Evolutionary conservation across 2,797 vertebrate species (phyloP).

Genomic region (Acipenser transmontanus): DNA sequence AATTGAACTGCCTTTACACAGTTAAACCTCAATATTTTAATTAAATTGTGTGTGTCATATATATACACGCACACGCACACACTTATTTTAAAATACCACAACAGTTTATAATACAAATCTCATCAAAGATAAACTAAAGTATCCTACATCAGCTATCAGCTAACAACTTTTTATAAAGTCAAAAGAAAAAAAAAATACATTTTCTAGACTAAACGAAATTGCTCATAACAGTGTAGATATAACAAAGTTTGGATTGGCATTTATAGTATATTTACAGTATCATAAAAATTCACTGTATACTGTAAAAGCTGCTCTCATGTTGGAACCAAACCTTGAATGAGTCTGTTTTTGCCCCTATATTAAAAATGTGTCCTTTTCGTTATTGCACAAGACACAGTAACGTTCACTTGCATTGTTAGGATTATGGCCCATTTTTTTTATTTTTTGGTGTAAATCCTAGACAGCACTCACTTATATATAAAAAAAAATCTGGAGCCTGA

Average conservation of each 20-base stretch:
- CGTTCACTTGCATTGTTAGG: slow-evolving; percentile 13
- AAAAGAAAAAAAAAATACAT: not conserved
- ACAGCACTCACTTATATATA: slow-evolving; percentile 55
- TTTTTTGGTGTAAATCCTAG: slow-evolving; percentile 48
- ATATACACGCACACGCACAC: no score
- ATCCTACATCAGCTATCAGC: slow-evolving; percentile 56
- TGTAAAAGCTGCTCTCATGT: no score
- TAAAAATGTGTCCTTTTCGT: no score
- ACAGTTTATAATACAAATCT: slow-evolving; percentile 42
- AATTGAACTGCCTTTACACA: no score
- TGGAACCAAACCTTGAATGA: no score
- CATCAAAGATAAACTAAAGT: slow-evolving; percentile 50
- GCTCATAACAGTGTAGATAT: slow-evolving; percentile 63
- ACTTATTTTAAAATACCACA: slow-evolving; percentile 8
- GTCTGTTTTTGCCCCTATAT: no score
- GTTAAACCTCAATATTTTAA: no score
- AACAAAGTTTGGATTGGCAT: slow-evolving; percentile 41
- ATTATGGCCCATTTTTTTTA: slow-evolving; percentile 23
- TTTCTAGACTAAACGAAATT: slow-evolving; percentile 65
- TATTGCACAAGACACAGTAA: not conserved
- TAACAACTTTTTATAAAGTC: slow-evolving; percentile 57
- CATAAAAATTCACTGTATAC: no score
- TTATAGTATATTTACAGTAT: no score
- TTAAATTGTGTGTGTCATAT: no score
- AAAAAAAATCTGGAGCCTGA: slow-evolving; percentile 55